phyloP scores from a whole-genome alignment of 2,113 vertebrate genomes.

The Phyllopteryx taeniolatus region DNA sequence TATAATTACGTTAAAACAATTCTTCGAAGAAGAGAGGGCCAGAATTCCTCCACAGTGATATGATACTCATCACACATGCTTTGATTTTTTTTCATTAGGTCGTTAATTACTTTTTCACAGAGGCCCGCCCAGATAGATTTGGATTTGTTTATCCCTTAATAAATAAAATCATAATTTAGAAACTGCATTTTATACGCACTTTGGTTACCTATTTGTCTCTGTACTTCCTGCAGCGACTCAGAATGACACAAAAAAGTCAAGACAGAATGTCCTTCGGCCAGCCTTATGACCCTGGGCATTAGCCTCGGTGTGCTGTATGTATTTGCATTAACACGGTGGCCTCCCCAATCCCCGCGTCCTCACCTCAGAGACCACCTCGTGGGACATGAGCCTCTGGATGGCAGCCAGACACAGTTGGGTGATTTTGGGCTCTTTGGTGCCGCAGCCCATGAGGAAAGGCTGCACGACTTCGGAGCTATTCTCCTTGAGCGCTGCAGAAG shows the following conservation, averaged over 20 bases:
- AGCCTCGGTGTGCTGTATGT: background rate
- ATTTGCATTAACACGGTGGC: background rate
- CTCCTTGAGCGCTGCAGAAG: slow-evolving; percentile 86
- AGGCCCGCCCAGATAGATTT: too few relatives aligned
- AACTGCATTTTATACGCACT: too few relatives aligned
- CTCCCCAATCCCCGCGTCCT: slow-evolving; percentile 10
- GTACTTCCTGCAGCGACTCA: too few relatives aligned
- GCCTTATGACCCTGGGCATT: background rate
- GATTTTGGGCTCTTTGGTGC: slow-evolving; percentile 99
- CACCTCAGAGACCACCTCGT: slow-evolving; percentile 99
- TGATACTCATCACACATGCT: too few relatives aligned
- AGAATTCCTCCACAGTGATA: too few relatives aligned
- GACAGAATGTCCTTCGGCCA: background rate
- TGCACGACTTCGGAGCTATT: slow-evolving; percentile 98
- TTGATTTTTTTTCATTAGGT: too few relatives aligned
- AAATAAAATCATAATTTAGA: too few relatives aligned
- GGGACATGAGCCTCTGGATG: slow-evolving; percentile 98
- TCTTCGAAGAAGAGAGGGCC: too few relatives aligned
- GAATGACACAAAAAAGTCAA: background rate
- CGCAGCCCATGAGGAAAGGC: slow-evolving; percentile 98
- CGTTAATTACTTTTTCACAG: too few relatives aligned
- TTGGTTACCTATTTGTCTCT: too few relatives aligned
- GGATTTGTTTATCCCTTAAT: too few relatives aligned
- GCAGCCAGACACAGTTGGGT: slow-evolving; percentile 95
- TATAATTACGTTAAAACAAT: too few relatives aligned